A percentile compares a stretch with the other conserved stretches of the same genome.
phyloP scores from a whole-genome alignment of 2,113 vertebrate genomes.

The Gavia stellata region DNA sequence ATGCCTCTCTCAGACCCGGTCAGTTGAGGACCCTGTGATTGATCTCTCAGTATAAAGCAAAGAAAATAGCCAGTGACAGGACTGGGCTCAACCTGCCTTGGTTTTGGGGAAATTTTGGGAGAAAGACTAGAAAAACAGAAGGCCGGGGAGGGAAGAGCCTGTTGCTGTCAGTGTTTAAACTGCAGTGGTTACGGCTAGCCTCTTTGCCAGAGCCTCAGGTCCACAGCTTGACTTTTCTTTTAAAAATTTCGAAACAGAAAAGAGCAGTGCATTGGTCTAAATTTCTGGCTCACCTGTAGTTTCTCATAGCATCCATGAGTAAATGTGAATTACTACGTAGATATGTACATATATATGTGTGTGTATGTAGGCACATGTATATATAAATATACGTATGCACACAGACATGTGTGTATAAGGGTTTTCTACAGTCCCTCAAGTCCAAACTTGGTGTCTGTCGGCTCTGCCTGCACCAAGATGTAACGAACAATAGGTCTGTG shows the following conservation, averaged over 20 bases:
- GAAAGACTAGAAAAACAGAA: background rate
- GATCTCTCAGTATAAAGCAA: background rate
- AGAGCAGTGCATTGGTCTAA: background rate
- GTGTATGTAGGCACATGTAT: background rate
- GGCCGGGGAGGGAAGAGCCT: background rate
- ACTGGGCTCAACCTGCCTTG: background rate
- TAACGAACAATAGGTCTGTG: background rate
- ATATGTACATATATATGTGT: background rate
- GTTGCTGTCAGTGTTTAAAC: background rate
- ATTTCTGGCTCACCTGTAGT: background rate
- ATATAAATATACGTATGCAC: rapidly evolving
- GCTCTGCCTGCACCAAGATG: background rate
- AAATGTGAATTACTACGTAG: background rate
- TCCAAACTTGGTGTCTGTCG: background rate
- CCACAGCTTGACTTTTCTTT: background rate
- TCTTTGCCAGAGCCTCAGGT: background rate
- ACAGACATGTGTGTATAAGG: background rate
- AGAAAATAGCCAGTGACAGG: background rate
- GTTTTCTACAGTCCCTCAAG: background rate
- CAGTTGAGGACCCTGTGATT: background rate
- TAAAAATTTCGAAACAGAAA: background rate
- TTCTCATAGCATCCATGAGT: background rate
- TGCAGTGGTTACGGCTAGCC: background rate
- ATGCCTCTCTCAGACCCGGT: background rate
- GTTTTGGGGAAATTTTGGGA: background rate